Evolutionary conservation across 2,888 invertebrate species (phyloP).

Genomic region (Limenitis camilla): DNA sequence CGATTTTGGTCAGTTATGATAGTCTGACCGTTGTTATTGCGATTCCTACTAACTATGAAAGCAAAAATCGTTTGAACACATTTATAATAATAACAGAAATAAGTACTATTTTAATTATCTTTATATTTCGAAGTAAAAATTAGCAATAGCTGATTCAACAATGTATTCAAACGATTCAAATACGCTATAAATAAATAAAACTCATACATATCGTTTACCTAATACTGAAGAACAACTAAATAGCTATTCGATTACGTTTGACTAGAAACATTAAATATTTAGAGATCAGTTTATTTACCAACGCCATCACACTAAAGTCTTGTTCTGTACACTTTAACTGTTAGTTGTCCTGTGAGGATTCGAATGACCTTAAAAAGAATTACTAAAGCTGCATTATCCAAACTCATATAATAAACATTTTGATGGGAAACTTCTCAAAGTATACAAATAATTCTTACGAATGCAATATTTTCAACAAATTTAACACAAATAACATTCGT

Average conservation of each 20-base stretch:
- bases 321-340: constrained; percentile 21
- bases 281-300: constrained; percentile 49
- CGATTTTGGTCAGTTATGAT: constrained; percentile 17
- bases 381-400: neutral
- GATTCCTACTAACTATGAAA: constrained; percentile 26
- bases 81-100: constrained; percentile 8
- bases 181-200: constrained; percentile 37
- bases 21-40: constrained; percentile 24
- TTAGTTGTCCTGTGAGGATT: constrained; percentile 26
- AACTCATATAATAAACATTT: no score
- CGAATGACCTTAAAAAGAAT: neutral
- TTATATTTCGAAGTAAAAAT: no score
- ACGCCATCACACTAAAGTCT: constrained; percentile 24
- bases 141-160: neutral
- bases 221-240: constrained; percentile 42
- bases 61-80: constrained; percentile 25
- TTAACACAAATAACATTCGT: no score
- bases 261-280: constrained; percentile 62
- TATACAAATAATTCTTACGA: no score
- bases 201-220: constrained; percentile 28
- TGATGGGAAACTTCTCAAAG: no score
- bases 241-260: constrained; percentile 54
- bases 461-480: no score
- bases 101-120: constrained; percentile 1
- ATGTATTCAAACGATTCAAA: constrained; percentile 32